These are phyloP conservation scores for Nemoura dubitans DNA, from an alignment of 2,888 invertebrate species.

Conservation along the genomic window DNA sequence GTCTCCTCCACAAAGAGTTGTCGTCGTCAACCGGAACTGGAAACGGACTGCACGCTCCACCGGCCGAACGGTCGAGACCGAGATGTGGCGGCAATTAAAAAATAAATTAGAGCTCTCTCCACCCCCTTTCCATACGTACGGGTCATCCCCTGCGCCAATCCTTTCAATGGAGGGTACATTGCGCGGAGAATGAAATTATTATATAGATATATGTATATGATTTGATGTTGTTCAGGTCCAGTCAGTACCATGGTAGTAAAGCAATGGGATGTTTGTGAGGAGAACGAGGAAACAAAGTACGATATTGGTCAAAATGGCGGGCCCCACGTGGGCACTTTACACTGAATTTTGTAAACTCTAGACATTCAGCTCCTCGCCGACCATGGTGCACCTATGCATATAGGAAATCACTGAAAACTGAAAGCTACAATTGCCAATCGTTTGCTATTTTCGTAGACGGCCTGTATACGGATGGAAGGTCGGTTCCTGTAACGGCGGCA, in stretches of 20 bases:
- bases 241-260: neutral
- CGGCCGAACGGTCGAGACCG: conserved; percentile 40
- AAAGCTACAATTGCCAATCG: too few relatives aligned
- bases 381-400: too few relatives aligned
- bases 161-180: neutral
- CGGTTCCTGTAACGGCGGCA: neutral
- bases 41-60: conserved; percentile 33
- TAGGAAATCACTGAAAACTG: too few relatives aligned
- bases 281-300: neutral
- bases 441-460: too few relatives aligned
- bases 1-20: conserved; percentile 47
- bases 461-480: neutral
- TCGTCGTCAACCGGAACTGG: conserved; percentile 49
- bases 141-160: conserved; percentile 21
- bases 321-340: neutral
- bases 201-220: neutral
- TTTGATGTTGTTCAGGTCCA: neutral
- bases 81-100: conserved; percentile 49
- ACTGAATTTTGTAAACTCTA: too few relatives aligned
- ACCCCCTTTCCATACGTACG: neutral
- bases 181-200: neutral
- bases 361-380: too few relatives aligned
- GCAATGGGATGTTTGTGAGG: neutral
- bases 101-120: conserved; percentile 48
- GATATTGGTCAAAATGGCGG: neutral